Conservation (phyloP, 1,140 invertebrate genomes). For the Radopholus similis region DNA sequence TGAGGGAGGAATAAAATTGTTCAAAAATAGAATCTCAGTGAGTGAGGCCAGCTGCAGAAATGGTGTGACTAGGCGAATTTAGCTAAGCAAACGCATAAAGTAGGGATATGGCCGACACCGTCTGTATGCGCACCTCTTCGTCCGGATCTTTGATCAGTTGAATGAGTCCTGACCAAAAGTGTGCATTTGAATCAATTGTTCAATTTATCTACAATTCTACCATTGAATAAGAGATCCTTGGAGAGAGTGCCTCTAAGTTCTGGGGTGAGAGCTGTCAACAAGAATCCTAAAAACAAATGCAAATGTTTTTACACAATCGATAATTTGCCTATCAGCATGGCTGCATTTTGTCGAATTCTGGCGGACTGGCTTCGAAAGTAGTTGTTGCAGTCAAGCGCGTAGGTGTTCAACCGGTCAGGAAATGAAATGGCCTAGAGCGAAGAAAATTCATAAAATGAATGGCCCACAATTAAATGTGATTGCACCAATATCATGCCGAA, state of each 20-base stretch:
- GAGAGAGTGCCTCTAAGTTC: slow-evolving; percentile 50
- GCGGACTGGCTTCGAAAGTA: slow-evolving; percentile 54
- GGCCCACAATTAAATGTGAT: not conserved
- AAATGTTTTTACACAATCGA: not conserved
- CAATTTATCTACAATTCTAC: slow-evolving; percentile 19
- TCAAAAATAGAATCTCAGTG: too few relatives aligned
- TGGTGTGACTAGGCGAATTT: too few relatives aligned
- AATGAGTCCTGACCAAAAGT: slow-evolving; percentile 40
- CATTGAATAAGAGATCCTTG: slow-evolving; percentile 54
- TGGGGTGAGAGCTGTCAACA: slow-evolving; percentile 46
- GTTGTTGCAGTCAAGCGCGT: slow-evolving; percentile 51
- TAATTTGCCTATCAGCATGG: slow-evolving; percentile 39
- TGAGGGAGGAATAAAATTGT: too few relatives aligned
- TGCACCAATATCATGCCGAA: slow-evolving; percentile 43
- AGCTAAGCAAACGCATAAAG: slow-evolving; percentile 46
- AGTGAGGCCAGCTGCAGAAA: too few relatives aligned
- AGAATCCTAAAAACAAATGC: slow-evolving; percentile 10
- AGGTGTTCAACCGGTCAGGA: slow-evolving; percentile 53
- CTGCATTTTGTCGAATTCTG: slow-evolving; percentile 53
- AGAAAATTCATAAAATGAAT: not conserved
- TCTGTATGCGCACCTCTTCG: slow-evolving; percentile 47
- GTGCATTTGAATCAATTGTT: not conserved
- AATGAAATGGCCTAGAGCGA: slow-evolving; percentile 44
- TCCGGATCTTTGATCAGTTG: slow-evolving; percentile 50
- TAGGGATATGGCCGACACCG: slow-evolving; percentile 48